phyloP scores from a whole-genome alignment of 2,888 invertebrate genomes.

The Dryobotodes eremita region DNA sequence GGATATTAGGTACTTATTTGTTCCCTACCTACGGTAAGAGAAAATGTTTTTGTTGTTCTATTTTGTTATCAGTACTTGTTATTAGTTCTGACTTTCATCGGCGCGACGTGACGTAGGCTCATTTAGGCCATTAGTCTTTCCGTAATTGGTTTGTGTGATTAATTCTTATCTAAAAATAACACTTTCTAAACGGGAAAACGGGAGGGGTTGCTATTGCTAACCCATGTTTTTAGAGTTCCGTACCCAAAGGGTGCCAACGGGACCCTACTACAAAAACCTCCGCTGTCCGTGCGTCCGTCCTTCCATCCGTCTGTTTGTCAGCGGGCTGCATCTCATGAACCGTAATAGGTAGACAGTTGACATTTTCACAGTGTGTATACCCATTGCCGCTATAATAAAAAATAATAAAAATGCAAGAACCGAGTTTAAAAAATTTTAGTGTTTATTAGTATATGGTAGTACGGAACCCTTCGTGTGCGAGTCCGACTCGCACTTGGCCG shows the following conservation, averaged over 20 bases:
- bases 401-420: too few relatives aligned
- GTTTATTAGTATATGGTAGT: too few relatives aligned
- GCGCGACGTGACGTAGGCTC: neutral
- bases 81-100: conserved; percentile 10
- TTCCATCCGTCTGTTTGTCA: too few relatives aligned
- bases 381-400: too few relatives aligned
- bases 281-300: too few relatives aligned
- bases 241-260: too few relatives aligned
- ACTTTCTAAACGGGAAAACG: conserved; percentile 4
- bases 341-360: too few relatives aligned
- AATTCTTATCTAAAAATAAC: conserved; percentile 21
- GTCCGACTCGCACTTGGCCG: neutral
- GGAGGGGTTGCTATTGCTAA: neutral
- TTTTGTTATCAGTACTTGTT: neutral
- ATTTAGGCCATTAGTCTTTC: conserved; percentile 19
- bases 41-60: conserved; percentile 29
- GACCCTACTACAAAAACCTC: too few relatives aligned
- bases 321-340: too few relatives aligned
- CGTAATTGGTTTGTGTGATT: conserved; percentile 10
- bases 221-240: neutral
- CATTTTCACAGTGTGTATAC: too few relatives aligned
- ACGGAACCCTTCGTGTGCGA: too few relatives aligned
- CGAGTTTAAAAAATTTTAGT: too few relatives aligned
- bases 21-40: conserved; percentile 27
- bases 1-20: conserved; percentile 47